Evolutionary conservation across 2,888 invertebrate genomes (phyloP), one percentile per base, ranked within the genome.

Genomic region (Drosophila nr. fundita): DNA sequence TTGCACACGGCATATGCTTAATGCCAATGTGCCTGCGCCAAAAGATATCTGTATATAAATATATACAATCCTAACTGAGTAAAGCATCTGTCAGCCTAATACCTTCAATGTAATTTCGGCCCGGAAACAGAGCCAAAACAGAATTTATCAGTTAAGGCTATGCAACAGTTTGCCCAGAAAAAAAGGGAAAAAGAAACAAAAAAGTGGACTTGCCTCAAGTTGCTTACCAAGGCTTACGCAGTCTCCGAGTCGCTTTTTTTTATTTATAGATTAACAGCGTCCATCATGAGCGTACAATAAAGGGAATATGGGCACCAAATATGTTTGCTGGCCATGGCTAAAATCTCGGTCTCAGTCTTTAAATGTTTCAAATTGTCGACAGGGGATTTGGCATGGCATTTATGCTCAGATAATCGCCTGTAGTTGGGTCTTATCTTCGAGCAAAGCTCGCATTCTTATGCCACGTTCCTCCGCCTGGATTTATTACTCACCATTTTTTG

Each of bases 321-420:
- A 60, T 45, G 42, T 32, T 64, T 45, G 42, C 49, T 48, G 29
- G 57, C 36, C 60, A 38, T 40, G 52, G 55, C 34, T 38, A 50
- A 80, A 80, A 85, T 82, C 89, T 77, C 74, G 62, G 83, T 60
- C 66, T 68, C 60, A 76, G 85, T 84, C 84, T 90, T 90, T 91
- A 90, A 91, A 90, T 91, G 89, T 87, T 91, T 91, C 83, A 90
- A 90, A 91, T 91, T 86, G 91, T 87, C 88, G 81, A 90, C 91
- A 87, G 82, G 90, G 87, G 91, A 92, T 90, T 92, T 89, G 82
- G 77, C 78, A 71, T 76, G 82, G 87, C 80, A 86, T 90, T 90
- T 89, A 80, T 78, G 81, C 78, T 62, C 77, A 83, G 91, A 91
- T 90, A 90, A 90, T 91, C 84, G 78, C 74, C 80, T 81, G 77